Conservation (phyloP, 2,888 invertebrate species). For the Achlya flavicornis region DNA sequence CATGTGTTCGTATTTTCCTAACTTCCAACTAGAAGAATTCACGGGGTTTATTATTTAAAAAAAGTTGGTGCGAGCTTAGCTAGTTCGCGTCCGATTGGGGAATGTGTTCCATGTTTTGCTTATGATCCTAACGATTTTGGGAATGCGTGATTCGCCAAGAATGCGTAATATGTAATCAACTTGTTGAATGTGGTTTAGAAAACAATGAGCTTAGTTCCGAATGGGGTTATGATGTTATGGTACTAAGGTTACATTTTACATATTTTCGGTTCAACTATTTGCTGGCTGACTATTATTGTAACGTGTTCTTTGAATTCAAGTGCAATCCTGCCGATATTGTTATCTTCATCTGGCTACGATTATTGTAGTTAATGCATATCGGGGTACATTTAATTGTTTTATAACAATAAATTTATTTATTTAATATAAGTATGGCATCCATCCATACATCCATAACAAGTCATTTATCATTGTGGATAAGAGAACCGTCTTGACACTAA, state of each 20-base stretch:
- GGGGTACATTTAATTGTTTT: neutral
- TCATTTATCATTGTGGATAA: constrained; percentile 29
- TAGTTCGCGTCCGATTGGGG: constrained; percentile 42
- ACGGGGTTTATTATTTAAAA: constrained; percentile 17
- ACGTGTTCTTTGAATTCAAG: neutral
- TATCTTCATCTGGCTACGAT: neutral
- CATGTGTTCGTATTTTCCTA: constrained; percentile 65
- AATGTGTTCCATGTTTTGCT: constrained; percentile 33
- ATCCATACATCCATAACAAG: constrained; percentile 8
- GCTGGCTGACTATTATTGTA: neutral
- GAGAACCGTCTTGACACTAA: constrained; percentile 18
- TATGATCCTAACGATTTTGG: constrained; percentile 35
- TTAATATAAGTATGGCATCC: neutral
- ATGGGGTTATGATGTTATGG: constrained; percentile 1
- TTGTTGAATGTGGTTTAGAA: constrained; percentile 32
- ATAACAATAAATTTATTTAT: too few species aligned
- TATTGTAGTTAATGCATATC: neutral
- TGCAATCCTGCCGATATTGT: neutral
- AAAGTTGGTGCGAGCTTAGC: constrained; percentile 26
- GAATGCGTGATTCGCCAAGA: constrained; percentile 25
- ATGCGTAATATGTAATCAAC: constrained; percentile 32
- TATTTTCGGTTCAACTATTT: neutral
- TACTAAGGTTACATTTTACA: neutral
- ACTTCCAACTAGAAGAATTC: constrained; percentile 41
- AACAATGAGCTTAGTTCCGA: constrained; percentile 9